These are phyloP conservation scores for Campoletis raptor DNA, from an alignment of 2,888 invertebrate species.

Conservation along the genomic window DNA sequence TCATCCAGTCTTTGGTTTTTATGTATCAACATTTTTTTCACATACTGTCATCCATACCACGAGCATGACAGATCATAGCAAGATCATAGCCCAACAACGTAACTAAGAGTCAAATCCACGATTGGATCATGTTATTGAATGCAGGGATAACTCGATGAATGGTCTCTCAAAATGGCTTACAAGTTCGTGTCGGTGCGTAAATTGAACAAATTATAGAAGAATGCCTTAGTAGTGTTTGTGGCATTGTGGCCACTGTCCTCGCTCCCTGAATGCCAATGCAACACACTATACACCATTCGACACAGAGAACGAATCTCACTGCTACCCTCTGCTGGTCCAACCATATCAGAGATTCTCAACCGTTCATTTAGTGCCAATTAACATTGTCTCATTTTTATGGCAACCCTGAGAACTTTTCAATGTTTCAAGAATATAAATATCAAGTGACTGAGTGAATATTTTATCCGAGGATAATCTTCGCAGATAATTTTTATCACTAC, in stretches of 20 bases:
- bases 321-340: slow-evolving; percentile 18
- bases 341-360: slow-evolving; percentile 43
- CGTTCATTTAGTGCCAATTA: neutral
- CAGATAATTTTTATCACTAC: no score
- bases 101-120: slow-evolving; percentile 71
- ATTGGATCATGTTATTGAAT: slow-evolving; percentile 82
- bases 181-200: slow-evolving; percentile 81
- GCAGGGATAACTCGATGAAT: slow-evolving; percentile 80
- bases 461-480: no score
- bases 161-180: slow-evolving; percentile 73
- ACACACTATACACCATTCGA: slow-evolving; percentile 24
- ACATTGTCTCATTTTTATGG: neutral
- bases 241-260: slow-evolving; percentile 66
- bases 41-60: neutral
- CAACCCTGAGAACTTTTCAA: neutral
- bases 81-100: slow-evolving; percentile 14
- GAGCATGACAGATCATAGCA: neutral
- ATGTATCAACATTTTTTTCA: neutral
- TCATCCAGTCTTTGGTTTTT: neutral
- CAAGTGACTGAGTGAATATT: neutral
- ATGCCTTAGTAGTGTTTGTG: slow-evolving; percentile 77
- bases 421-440: neutral
- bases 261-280: slow-evolving; percentile 52
- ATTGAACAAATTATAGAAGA: slow-evolving; percentile 84
- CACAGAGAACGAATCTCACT: slow-evolving; percentile 31